Percentiles rank a stretch among this genome's conserved stretches.
These are phyloP conservation scores for Anarsia innoxiella DNA, from an alignment of 2,888 invertebrate species.

Conservation along the genomic window DNA sequence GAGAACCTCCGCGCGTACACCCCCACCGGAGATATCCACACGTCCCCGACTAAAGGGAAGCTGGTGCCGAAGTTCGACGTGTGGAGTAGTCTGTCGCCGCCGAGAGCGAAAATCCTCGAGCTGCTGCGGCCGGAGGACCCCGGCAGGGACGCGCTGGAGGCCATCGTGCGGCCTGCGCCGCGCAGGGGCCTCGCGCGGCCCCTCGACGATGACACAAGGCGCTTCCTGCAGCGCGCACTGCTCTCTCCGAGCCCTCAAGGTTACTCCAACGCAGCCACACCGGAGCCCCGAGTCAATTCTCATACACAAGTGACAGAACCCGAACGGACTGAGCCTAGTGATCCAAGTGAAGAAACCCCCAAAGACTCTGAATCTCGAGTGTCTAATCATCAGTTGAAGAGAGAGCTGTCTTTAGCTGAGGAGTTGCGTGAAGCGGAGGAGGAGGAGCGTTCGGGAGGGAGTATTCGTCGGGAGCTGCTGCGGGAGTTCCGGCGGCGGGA, in stretches of 20 bases:
- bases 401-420: constrained; percentile 52
- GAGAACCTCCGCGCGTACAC: constrained; percentile 56
- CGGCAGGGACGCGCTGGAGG: constrained; percentile 56
- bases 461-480: constrained; percentile 32
- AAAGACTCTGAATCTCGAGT: constrained; percentile 13
- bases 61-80: constrained; percentile 55
- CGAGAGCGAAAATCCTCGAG: constrained; percentile 54
- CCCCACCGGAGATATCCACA: constrained; percentile 52
- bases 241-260: constrained; percentile 46
- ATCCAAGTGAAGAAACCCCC: constrained; percentile 4
- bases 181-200: constrained; percentile 53
- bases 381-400: constrained; percentile 19
- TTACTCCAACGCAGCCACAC: constrained; percentile 30
- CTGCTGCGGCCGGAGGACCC: constrained; percentile 58
- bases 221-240: constrained; percentile 57
- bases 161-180: constrained; percentile 56
- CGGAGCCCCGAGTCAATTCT: constrained; percentile 32
- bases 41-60: constrained; percentile 49
- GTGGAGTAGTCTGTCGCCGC: constrained; percentile 46
- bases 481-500: constrained; percentile 27
- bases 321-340: constrained; percentile 2
- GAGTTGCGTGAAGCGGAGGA: constrained; percentile 62
- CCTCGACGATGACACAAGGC: constrained; percentile 55
- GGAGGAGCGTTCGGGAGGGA: constrained; percentile 32
- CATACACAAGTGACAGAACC: constrained; percentile 16